Evolutionary conservation across 2,113 vertebrate genomes (phyloP).

Genomic region (Nymphicus hollandicus): DNA sequence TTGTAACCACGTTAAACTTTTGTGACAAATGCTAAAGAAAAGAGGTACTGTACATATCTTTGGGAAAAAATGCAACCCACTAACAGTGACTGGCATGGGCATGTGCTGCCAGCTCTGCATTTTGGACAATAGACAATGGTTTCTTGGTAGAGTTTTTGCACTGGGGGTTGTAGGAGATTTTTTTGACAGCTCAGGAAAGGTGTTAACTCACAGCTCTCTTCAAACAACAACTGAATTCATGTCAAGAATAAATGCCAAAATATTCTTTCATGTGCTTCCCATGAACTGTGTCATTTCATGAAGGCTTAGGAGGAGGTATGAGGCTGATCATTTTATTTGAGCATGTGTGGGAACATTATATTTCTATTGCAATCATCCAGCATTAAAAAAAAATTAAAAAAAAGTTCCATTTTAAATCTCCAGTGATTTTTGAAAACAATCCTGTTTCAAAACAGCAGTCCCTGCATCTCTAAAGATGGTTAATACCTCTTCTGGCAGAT

Average conservation of each 20-base stretch:
- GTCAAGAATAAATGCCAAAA: neutral
- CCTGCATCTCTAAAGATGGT: neutral
- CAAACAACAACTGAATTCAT: neutral
- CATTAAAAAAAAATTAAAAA: neutral
- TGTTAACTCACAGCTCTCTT: neutral
- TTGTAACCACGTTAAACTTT: neutral
- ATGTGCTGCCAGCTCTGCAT: neutral
- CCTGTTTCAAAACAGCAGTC: neutral
- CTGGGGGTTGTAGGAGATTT: rapidly evolving
- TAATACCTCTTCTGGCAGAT: neutral
- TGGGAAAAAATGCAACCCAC: neutral
- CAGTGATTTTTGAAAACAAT: neutral
- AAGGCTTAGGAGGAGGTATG: neutral
- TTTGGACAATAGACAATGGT: neutral
- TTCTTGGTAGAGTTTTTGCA: neutral
- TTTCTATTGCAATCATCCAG: neutral
- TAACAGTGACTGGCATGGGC: neutral
- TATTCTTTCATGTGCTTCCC: neutral
- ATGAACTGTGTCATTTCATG: neutral
- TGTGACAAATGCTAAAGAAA: neutral
- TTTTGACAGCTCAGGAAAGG: neutral
- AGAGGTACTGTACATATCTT: neutral
- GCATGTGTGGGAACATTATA: neutral
- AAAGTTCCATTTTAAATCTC: neutral
- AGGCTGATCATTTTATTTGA: neutral